Evolutionary conservation across 2,888 invertebrate genomes (phyloP).

Genomic region (Caenorhabditis auriculariae): DNA sequence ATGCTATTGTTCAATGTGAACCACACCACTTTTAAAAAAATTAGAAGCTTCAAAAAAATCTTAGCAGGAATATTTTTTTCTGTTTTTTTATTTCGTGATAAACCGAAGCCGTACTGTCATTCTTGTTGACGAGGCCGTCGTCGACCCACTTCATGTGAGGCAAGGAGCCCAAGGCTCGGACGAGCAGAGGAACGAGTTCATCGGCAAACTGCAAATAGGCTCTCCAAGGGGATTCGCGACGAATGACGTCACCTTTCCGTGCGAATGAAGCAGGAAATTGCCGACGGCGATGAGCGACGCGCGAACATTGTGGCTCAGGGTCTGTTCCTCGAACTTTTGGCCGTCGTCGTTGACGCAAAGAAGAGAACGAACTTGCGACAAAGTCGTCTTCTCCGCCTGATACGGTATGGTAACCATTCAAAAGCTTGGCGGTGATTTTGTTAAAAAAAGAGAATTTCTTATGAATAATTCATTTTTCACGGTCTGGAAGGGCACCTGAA

Average conservation of each 20-base stretch:
- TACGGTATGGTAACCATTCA: no score
- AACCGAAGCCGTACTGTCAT: constrained; percentile 57
- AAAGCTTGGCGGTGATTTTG: no score
- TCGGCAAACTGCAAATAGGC: constrained; percentile 39
- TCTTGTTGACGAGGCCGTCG: constrained; percentile 56
- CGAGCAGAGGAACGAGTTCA: constrained; percentile 45
- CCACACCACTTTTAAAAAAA: no score
- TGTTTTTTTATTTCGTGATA: not conserved
- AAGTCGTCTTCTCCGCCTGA: constrained; percentile 32
- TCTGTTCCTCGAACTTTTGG: constrained; percentile 36
- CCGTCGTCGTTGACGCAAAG: constrained; percentile 20
- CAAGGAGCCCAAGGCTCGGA: constrained; percentile 41
- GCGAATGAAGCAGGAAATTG: constrained; percentile 51
- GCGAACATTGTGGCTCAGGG: constrained; percentile 59
- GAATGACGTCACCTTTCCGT: constrained; percentile 39
- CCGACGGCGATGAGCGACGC: constrained; percentile 49
- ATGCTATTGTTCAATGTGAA: no score
- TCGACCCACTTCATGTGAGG: constrained; percentile 59
- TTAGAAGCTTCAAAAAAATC: no score
- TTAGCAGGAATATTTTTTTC: not conserved
- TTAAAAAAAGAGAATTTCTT: no score
- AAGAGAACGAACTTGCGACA: constrained; percentile 22
- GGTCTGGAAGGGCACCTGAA: no score
- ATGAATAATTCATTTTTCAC: no score
- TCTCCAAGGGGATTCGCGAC: not conserved